Base-by-base conservation (phyloP, 1,140 invertebrate species). In the Drosophila willistoni region DNA sequence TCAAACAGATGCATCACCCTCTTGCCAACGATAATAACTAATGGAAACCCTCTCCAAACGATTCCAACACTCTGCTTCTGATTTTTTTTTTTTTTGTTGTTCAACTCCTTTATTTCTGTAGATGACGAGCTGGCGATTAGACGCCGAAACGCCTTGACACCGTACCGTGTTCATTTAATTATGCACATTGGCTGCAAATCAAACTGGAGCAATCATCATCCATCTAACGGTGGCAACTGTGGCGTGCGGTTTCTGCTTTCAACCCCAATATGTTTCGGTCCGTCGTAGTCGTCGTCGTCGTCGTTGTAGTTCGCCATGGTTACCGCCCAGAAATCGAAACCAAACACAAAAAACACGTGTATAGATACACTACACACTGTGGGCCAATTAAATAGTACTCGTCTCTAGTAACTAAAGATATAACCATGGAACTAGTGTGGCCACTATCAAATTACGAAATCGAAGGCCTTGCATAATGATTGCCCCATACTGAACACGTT, bases 1-100 rank as follows among this genome's bases (percentile, higher is more conserved):
- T 91, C 89, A 68, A 91, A 90, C 25, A 91, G 74, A 80, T 86
- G 82, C 89, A 91, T 91, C 62, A 22, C 22, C 9, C 55, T 34
- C 14, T 19, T 36, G 57, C 56, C 47, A 29, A 5, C 51, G 12
- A 19, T 25, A 67, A 12, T 7, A 41, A 29, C 25, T 41, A 13
- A 41, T n/a, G 47, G n/a, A 56, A 42, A 39, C 68, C 64, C 22
- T 29, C 36, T 63, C 68, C 14, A 39, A 7, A 39, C 36, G 12
- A 51, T 29, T 29, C 6, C 29, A 29, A n/a, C 34, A 13, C 17
- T 19, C n/a, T 22, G 47, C n/a, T 56, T 47, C n/a, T 22, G 47
- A 25, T 56, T 47, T 10, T 17, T 33, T 12, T 22, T 22, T 56
- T 47, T 10, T 17, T 33, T 12, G 1, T 22, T 1, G 19, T 22